A percentile compares a stretch with the other conserved stretches of the same genome.
Evolutionary conservation across 1,140 invertebrate genomes (phyloP).

Genomic region (Trachymyrmex septentrionalis): DNA sequence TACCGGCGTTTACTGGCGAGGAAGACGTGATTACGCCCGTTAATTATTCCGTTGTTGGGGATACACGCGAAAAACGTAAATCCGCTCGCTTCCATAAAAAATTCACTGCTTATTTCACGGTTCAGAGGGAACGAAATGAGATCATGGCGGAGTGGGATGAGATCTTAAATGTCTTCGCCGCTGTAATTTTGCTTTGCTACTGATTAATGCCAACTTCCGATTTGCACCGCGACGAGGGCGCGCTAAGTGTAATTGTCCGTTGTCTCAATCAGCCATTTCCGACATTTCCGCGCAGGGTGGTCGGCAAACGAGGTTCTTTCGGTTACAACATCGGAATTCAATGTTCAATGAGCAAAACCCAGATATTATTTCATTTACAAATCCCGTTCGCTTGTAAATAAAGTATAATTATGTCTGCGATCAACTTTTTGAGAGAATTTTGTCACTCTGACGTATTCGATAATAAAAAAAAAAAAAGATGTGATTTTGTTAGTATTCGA

Average conservation of each 20-base stretch:
- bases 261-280: conserved; percentile 64
- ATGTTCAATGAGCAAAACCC: neutral
- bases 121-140: conserved; percentile 46
- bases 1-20: conserved; percentile 27
- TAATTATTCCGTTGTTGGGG: conserved; percentile 52
- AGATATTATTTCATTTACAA: no score
- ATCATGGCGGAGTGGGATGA: conserved; percentile 14
- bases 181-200: conserved; percentile 41
- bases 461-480: neutral
- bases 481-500: neutral
- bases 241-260: conserved; percentile 68
- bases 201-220: conserved; percentile 27
- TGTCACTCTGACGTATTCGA: neutral
- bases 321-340: neutral
- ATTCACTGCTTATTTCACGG: conserved; percentile 49
- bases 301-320: conserved; percentile 23
- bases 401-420: conserved; percentile 1
- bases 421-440: neutral
- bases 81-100: conserved; percentile 42
- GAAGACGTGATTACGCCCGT: conserved; percentile 55
- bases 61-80: conserved; percentile 45
- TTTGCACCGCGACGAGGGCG: conserved; percentile 39
- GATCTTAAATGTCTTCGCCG: neutral
- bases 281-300: conserved; percentile 32
- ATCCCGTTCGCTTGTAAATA: neutral